These are phyloP conservation scores for Acipenser transmontanus DNA, from an alignment of 2,797 vertebrate genomes.

Conservation along the genomic window DNA sequence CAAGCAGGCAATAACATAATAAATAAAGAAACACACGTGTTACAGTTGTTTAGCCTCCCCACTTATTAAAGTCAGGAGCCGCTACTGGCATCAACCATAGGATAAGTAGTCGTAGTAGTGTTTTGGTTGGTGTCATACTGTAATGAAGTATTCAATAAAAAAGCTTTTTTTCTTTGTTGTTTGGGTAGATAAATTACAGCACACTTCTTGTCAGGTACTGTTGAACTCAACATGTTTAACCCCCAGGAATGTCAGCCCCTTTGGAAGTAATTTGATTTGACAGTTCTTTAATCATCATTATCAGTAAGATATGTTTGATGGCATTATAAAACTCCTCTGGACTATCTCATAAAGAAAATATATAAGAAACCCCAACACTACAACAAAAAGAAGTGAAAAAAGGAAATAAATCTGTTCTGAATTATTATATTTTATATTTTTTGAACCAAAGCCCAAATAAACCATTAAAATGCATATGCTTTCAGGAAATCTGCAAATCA, in stretches of 20 bases:
- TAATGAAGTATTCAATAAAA: too few relatives aligned
- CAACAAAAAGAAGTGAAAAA: background rate
- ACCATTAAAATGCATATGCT: slow-evolving; percentile 50
- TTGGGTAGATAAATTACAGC: slow-evolving; percentile 17
- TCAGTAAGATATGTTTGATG: background rate
- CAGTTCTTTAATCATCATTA: background rate
- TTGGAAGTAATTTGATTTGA: background rate
- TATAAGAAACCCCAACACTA: background rate
- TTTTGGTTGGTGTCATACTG: too few relatives aligned
- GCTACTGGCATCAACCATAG: too few relatives aligned
- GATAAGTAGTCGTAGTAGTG: too few relatives aligned
- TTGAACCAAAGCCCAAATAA: slow-evolving; percentile 37
- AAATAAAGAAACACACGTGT: too few relatives aligned
- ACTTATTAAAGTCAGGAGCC: too few relatives aligned
- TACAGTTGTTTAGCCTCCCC: too few relatives aligned
- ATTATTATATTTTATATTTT: background rate
- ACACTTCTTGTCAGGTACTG: slow-evolving; percentile 1
- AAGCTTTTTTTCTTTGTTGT: too few relatives aligned
- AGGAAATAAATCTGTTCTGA: background rate
- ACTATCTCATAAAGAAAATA: background rate
- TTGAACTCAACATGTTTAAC: background rate
- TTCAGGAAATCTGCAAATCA: slow-evolving; percentile 52
- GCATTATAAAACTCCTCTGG: background rate
- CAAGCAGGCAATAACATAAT: too few relatives aligned
- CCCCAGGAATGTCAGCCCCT: background rate